phyloP scores from a whole-genome alignment of 2,797 vertebrate species.

The Siniperca scherzeri region DNA sequence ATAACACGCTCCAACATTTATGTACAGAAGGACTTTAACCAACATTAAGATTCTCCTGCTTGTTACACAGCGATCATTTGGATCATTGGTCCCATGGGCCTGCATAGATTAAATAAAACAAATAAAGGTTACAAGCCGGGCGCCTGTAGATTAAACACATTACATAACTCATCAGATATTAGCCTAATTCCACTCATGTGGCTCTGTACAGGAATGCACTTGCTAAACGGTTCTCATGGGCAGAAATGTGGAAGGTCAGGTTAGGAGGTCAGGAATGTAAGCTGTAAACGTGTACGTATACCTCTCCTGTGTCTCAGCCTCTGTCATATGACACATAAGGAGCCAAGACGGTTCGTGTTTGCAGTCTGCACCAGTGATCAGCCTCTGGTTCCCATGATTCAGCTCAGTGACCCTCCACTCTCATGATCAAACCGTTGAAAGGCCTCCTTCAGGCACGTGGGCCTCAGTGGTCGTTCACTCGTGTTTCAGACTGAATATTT shows the following conservation, averaged over 20 bases:
- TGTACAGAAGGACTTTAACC: background rate
- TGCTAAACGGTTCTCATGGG: slow-evolving; percentile 26
- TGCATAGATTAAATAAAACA: slow-evolving; percentile 25
- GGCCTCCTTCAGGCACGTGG: background rate
- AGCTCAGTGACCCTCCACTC: slow-evolving; percentile 38
- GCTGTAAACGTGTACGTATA: slow-evolving; percentile 3
- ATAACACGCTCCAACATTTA: background rate
- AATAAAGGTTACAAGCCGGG: background rate
- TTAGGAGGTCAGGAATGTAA: slow-evolving; percentile 20
- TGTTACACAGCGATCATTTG: background rate
- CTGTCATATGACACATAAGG: slow-evolving; percentile 51
- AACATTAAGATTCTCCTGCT: background rate
- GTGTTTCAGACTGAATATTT: slow-evolving; percentile 6
- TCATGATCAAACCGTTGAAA: slow-evolving; percentile 18
- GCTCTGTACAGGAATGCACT: slow-evolving; percentile 35
- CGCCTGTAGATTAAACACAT: slow-evolving; percentile 38
- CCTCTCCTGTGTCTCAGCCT: background rate
- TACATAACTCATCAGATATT: slow-evolving; percentile 60
- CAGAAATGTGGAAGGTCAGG: background rate
- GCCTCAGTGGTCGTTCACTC: background rate
- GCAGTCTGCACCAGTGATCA: background rate
- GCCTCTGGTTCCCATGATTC: slow-evolving; percentile 58
- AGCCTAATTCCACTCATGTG: slow-evolving; percentile 74
- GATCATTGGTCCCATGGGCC: slow-evolving; percentile 10
- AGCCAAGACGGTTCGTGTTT: background rate